Evolutionary conservation across 2,888 invertebrate genomes (phyloP), one percentile per base, ranked within the genome.

Genomic region (Cosmopolites sordidus): DNA sequence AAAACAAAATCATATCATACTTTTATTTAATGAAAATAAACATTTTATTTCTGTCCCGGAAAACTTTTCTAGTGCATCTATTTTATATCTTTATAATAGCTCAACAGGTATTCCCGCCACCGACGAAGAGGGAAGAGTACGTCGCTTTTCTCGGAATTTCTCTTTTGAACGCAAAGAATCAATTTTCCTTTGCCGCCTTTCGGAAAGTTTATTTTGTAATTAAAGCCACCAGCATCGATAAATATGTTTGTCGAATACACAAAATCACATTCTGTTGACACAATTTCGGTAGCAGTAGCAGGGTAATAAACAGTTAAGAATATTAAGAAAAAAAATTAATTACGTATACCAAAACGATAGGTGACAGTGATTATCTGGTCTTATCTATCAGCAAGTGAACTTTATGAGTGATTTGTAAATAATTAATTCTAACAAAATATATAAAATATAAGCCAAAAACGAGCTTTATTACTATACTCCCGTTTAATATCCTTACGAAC

Each of bases 381-480:
- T 56, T 56, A 56, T 56, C 56, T 41, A 51, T 41, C 39, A 56
- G 48, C 51, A 44, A 69, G 67, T 72, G 68, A 70, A 68, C 62
- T 61, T 67, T 66, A 71, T 62, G 65, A 73, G 73, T 73, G 73
- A 73, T 73, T 72, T 73, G 73, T 73, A 69, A 73, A 73, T 72
- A 73, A 72, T 73, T 72, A 68, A 69, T 67, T 67, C 66, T 69
- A 68, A 69, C 68, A 67, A 66, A 71, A 69, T 69, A 72, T 72
- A 73, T 69, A 73, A 64, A 59, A 52, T 52, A 45, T 45, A 43
- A 47, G 41, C 38, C 43, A 53, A 52, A n/a, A 52, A 33, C 15
- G 46, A 18, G 46, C 39, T 43, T 57, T 57, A 54, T 41, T 47
- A 14, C 48, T 38, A 38, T 3, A 41, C 37, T 51, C 22, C 51